Percentiles rank a stretch among this genome's conserved stretches.
Evolutionary conservation across 37 sponge, comb jelly and placozoan genomes (phyloP).

Genomic region (Crambe crambe): DNA sequence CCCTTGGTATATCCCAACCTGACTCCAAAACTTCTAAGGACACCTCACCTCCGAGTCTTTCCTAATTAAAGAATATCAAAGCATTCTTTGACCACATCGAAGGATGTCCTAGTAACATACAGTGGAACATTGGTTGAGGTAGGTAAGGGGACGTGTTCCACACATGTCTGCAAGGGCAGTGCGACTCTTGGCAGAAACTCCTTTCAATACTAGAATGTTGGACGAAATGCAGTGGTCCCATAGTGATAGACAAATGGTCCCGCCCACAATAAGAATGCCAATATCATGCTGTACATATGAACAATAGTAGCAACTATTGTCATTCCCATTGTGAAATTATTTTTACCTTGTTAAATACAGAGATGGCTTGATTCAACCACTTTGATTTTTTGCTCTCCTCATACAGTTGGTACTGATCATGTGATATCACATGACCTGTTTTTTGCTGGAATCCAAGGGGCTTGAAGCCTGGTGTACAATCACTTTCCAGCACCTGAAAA

Average conservation of each 20-base stretch:
- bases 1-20: neutral
- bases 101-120: neutral
- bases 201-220: conserved; percentile 4
- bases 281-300: conserved; percentile 13
- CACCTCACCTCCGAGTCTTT: neutral
- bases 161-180: neutral
- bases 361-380: neutral
- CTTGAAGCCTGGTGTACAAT: conserved; percentile 10
- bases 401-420: conserved; percentile 11
- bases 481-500: conserved; percentile 14
- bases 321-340: too few species aligned
- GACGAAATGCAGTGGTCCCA: conserved; percentile 25
- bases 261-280: conserved; percentile 18
- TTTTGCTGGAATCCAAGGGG: conserved; percentile 23
- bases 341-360: neutral
- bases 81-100: neutral
- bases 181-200: neutral
- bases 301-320: too few species aligned
- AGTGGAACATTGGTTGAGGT: neutral
- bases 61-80: neutral
- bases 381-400: neutral
- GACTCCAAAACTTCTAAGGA: neutral
- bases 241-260: conserved; percentile 3
- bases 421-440: conserved; percentile 15
- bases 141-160: neutral